Evolutionary conservation across 2,797 vertebrate genomes (phyloP).

Genomic region (Ctenopoma multispine): DNA sequence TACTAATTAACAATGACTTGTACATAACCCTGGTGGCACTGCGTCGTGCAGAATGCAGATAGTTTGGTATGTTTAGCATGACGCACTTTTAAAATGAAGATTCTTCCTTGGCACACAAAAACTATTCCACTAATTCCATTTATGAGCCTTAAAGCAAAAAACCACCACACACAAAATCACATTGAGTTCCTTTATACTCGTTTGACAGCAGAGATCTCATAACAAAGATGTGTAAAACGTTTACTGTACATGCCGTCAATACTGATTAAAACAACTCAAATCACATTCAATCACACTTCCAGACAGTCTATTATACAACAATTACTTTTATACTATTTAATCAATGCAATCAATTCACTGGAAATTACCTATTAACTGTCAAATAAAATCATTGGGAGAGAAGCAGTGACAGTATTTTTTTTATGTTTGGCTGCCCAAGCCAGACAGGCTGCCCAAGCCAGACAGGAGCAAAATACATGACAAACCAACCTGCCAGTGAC

Average conservation of each 20-base stretch:
- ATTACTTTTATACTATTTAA: constrained; percentile 1
- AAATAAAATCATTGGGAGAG: not conserved
- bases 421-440: not conserved
- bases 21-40: no score
- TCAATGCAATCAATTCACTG: constrained; percentile 2
- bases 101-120: no score
- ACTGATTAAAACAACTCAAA: constrained; percentile 23
- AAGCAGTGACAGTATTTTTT: not conserved
- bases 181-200: not conserved
- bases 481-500: not conserved
- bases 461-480: constrained; percentile 16
- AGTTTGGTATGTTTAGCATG: no score
- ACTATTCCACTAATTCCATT: no score
- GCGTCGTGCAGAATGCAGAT: no score
- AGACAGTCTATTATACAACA: not conserved
- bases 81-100: no score
- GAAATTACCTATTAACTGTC: constrained; percentile 8
- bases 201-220: constrained; percentile 4
- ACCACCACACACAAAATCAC: not conserved
- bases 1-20: no score
- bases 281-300: constrained; percentile 6
- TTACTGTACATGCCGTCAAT: not conserved
- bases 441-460: no score
- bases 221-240: constrained; percentile 4
- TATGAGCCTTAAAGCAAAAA: no score